Evolutionary conservation across 2,113 vertebrate species (phyloP).

Genomic region (Dolichotis patagonum): DNA sequence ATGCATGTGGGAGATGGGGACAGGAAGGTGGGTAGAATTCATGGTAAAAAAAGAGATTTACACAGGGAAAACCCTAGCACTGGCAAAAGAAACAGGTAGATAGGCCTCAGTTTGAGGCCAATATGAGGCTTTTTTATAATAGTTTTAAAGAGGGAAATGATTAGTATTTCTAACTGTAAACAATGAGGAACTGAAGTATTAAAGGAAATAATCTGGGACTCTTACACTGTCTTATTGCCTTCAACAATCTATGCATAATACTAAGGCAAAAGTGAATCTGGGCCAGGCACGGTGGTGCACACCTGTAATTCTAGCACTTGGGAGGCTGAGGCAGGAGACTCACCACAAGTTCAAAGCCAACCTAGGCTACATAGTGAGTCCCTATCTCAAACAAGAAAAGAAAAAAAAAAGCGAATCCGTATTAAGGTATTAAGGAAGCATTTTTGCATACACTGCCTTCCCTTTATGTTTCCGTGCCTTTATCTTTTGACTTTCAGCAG

Average conservation of each 20-base stretch:
- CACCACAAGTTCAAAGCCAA: no score
- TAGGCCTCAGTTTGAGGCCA: neutral
- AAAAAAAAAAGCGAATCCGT: slow-evolving; percentile 51
- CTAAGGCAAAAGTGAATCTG: slow-evolving; percentile 36
- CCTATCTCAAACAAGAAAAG: no score
- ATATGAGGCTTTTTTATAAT: neutral
- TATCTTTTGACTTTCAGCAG: slow-evolving; percentile 93
- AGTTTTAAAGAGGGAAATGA: neutral
- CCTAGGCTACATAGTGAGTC: no score
- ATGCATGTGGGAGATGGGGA: neutral
- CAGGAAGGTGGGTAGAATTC: neutral
- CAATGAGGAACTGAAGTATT: slow-evolving; percentile 36
- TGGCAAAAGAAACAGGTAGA: neutral
- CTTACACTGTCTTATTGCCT: slow-evolving; percentile 56
- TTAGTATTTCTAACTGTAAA: slow-evolving; percentile 64
- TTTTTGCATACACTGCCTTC: slow-evolving; percentile 96
- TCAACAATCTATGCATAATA: slow-evolving; percentile 66
- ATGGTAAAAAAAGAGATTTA: neutral
- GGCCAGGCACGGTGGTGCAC: no score
- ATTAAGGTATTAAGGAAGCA: slow-evolving; percentile 93
- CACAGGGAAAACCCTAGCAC: no score
- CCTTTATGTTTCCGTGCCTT: slow-evolving; percentile 97
- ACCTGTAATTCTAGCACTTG: no score
- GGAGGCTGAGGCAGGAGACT: no score
- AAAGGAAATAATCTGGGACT: neutral